A percentile compares a stretch with the other conserved stretches of the same genome.
phyloP scores from a whole-genome alignment of 2,797 vertebrate genomes.

The Enteromius viviparus region DNA sequence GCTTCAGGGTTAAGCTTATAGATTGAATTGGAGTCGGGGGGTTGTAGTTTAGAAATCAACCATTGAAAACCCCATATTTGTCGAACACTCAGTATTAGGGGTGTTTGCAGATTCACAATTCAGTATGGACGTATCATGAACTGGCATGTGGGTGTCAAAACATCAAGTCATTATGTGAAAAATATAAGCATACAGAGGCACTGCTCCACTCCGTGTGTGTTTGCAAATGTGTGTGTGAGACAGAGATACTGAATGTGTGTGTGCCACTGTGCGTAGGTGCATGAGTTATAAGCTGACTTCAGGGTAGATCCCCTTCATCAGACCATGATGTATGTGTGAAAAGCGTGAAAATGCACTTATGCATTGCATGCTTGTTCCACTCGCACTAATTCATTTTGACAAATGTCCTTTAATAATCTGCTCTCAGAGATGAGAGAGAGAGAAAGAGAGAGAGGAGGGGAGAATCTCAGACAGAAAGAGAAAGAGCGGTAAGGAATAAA shows the following conservation, averaged over 20 bases:
- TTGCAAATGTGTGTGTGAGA: background rate
- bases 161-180: background rate
- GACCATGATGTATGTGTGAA: conserved; percentile 76
- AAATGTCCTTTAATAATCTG: conserved; percentile 81
- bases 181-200: background rate
- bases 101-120: background rate
- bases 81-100: background rate
- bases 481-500: conserved; percentile 58
- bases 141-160: conserved; percentile 5
- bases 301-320: conserved; percentile 75
- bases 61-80: background rate
- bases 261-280: conserved; percentile 32
- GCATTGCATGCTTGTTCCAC: conserved; percentile 75
- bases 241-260: background rate
- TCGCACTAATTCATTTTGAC: conserved; percentile 80
- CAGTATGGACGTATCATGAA: background rate
- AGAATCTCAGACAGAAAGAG: conserved; percentile 13
- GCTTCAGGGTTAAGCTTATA: conserved; percentile 5
- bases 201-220: background rate
- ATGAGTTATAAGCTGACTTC: conserved; percentile 65
- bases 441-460: conserved; percentile 31
- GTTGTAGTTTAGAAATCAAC: background rate
- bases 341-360: conserved; percentile 79
- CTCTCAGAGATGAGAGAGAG: conserved; percentile 59
- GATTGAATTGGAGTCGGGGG: background rate